phyloP scores from a whole-genome alignment of 2,888 invertebrate species.

The Athalia circularis region DNA sequence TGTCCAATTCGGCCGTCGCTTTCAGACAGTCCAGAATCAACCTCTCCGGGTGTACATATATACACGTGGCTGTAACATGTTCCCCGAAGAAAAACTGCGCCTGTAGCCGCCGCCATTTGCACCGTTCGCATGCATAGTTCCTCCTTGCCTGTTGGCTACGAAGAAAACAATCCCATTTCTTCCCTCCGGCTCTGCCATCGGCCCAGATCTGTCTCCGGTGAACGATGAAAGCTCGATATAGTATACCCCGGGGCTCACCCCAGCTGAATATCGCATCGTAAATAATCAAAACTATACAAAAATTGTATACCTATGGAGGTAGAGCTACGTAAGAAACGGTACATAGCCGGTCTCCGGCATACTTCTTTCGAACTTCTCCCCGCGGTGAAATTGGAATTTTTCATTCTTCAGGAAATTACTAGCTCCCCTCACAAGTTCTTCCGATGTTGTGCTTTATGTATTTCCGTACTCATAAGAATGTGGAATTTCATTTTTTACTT shows the following conservation, averaged over 20 bases:
- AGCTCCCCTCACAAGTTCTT: neutral
- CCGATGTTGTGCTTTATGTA: neutral
- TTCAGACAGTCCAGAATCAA: too few species aligned
- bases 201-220: constrained; percentile 10
- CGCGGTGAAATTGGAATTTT: neutral
- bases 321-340: neutral
- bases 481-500: too few species aligned
- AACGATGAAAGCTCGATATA: constrained; percentile 29
- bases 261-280: neutral
- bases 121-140: neutral
- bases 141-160: constrained; percentile 5
- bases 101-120: neutral
- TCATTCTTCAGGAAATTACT: neutral
- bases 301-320: neutral
- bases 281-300: constrained; percentile 11
- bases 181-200: neutral
- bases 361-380: neutral
- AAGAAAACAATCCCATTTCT: constrained; percentile 40
- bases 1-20: too few species aligned
- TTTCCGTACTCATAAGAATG: neutral
- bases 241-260: constrained; percentile 1
- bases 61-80: neutral
- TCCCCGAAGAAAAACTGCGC: constrained; percentile 3
- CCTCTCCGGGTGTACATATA: neutral
- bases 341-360: neutral